Evolutionary conservation across 2,797 vertebrate species (phyloP).

Genomic region (Protosalanx chinensis): DNA sequence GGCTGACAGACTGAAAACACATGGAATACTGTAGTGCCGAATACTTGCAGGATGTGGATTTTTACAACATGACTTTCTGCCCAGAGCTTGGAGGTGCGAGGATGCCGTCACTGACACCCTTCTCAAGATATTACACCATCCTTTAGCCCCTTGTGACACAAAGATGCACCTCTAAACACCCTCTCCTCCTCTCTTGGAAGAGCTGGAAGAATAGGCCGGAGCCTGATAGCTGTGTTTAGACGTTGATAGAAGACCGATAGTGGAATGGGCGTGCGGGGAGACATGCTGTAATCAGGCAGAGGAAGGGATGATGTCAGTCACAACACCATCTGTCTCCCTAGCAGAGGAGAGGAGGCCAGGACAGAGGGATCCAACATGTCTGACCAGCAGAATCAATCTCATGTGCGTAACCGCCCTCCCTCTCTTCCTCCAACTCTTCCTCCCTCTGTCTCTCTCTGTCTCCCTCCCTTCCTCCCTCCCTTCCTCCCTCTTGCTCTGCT

Average conservation of each 20-base stretch:
- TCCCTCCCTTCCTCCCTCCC: too few relatives aligned
- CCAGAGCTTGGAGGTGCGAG: too few relatives aligned
- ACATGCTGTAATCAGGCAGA: slow-evolving; percentile 55
- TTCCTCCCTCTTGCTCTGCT: slow-evolving; percentile 22
- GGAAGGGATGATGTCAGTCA: slow-evolving; percentile 54
- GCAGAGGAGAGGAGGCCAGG: slow-evolving; percentile 9
- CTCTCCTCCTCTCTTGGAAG: slow-evolving; percentile 26
- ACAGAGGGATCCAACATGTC: slow-evolving; percentile 56
- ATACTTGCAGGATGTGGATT: too few relatives aligned
- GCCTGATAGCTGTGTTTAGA: slow-evolving; percentile 37
- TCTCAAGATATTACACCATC: slow-evolving; percentile 39
- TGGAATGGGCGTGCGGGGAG: slow-evolving; percentile 34
- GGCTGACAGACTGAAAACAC: background rate
- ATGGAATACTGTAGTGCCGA: background rate
- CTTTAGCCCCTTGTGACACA: slow-evolving; percentile 29
- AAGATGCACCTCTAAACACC: slow-evolving; percentile 23
- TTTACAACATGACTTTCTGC: too few relatives aligned
- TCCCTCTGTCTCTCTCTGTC: slow-evolving; percentile 10
- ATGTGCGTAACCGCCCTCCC: slow-evolving; percentile 38
- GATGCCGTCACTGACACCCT: background rate
- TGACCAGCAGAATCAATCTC: slow-evolving; percentile 52
- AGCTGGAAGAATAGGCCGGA: background rate
- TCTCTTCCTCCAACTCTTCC: slow-evolving; percentile 1
- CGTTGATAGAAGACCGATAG: slow-evolving; percentile 46
- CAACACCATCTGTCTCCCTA: slow-evolving; percentile 18